A percentile compares a stretch with the other conserved stretches of the same genome.
These are phyloP conservation scores for Periplaneta americana DNA, from an alignment of 1,140 invertebrate genomes.

Conservation along the genomic window DNA sequence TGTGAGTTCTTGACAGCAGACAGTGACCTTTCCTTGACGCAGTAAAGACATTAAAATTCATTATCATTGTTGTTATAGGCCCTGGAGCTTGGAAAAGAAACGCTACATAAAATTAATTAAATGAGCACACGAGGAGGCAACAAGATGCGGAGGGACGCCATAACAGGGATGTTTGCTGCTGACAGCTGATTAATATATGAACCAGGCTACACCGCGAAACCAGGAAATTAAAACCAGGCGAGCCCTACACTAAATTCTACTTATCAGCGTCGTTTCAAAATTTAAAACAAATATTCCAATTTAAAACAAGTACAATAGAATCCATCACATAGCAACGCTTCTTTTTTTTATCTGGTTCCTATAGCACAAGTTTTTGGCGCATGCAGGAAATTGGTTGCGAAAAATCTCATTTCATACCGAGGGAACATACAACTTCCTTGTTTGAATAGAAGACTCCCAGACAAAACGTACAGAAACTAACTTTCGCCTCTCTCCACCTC, in stretches of 20 bases:
- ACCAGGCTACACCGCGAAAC: not conserved
- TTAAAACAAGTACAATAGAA: not conserved
- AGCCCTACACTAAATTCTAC: not conserved
- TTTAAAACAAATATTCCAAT: not conserved
- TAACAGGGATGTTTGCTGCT: no score
- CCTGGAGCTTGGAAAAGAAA: no score
- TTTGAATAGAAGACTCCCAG: not conserved
- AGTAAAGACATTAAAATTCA: no score
- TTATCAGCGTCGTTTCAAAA: not conserved
- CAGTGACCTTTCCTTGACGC: no score
- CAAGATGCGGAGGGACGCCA: no score
- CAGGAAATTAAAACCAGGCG: not conserved
- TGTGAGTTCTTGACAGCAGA: no score
- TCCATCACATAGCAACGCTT: not conserved
- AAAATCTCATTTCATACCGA: not conserved
- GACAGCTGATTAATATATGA: no score
- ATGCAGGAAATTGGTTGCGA: not conserved
- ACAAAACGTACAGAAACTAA: not conserved
- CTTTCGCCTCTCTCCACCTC: not conserved
- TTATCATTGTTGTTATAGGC: no score
- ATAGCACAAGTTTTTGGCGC: not conserved
- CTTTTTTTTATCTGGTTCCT: not conserved
- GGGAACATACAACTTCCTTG: not conserved
- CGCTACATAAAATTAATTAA: no score
- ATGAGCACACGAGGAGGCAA: no score